Evolutionary conservation across 2,888 invertebrate genomes (phyloP), one percentile per base, ranked within the genome.

Genomic region (Antheraea assamensis): DNA sequence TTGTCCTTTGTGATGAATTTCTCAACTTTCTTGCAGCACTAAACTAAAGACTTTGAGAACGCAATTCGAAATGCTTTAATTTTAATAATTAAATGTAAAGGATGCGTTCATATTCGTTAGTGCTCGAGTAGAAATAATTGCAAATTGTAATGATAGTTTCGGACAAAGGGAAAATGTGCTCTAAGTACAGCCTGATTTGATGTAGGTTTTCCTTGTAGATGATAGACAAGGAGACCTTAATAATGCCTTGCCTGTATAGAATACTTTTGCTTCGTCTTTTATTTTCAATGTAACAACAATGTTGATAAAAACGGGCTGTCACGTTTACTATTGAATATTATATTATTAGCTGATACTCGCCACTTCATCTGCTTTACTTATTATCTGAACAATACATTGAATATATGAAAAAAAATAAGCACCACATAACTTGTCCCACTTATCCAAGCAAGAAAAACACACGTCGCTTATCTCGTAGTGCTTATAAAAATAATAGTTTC

Each of bases 1-100:
- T 93, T 92, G 92, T 92, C 91, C 90, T 92, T 91, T 92, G 88
- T 90, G 87, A 87, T 86, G 87, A 87, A 90, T 88, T 90, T 87
- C 87, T 82, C 88, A 91, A 91, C 89, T 92, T 93, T 92, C 93
- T 92, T 92, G 90, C 86, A 82, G 85, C 82, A 86, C 81, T 83
- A 86, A 85, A 88, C 90, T 86, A 81, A 81, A 82, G 85, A 91
- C 89, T 91, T 90, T 89, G 89, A 89, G 85, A 85, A 88, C 87
- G 84, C 86, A 84, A 82, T 85, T 83, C 83, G 85, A 85, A 92
- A 90, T 84, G 87, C 87, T 88, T 89, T 88, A 87, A 87, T 91
- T 91, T 91, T 90, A 90, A 90, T 92, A 90, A 90, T 90, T 90
- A 83, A 86, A 81, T 83, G 80, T 85, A 84, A 85, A 88, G 83